phyloP scores from a whole-genome alignment of 1,140 invertebrate genomes.

The Heterodera schachtii region DNA sequence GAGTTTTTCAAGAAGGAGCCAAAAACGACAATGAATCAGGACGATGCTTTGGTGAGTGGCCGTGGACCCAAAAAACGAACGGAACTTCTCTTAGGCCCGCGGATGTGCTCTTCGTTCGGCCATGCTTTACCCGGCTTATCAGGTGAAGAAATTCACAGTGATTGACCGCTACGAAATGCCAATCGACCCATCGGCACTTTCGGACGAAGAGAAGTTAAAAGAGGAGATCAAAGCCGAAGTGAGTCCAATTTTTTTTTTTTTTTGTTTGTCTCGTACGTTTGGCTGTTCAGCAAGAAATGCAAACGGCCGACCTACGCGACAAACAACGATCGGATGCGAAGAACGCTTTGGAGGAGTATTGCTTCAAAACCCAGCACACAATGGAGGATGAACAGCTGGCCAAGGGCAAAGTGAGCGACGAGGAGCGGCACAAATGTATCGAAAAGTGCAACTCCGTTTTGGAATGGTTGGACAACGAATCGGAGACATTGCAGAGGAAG shows the following conservation, averaged over 20 bases:
- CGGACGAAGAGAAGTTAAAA: background rate
- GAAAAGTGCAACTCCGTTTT: slow-evolving; percentile 10
- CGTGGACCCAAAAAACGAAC: slow-evolving; percentile 64
- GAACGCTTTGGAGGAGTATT: slow-evolving; percentile 31
- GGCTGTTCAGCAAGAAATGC: slow-evolving; percentile 69
- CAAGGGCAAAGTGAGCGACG: slow-evolving; percentile 19
- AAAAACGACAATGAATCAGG: slow-evolving; percentile 94
- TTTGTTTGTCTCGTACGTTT: background rate
- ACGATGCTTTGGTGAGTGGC: slow-evolving; percentile 92
- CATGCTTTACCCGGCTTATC: slow-evolving; percentile 25
- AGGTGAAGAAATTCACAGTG: slow-evolving; percentile 12
- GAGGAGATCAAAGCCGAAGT: slow-evolving; percentile 19
- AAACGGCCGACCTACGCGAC: slow-evolving; percentile 80
- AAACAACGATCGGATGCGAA: slow-evolving; percentile 69
- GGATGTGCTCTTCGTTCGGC: slow-evolving; percentile 21
- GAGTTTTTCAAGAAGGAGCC: slow-evolving; percentile 77
- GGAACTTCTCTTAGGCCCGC: background rate
- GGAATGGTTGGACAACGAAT: slow-evolving; percentile 29
- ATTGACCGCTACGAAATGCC: slow-evolving; percentile 19
- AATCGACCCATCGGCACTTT: slow-evolving; percentile 1
- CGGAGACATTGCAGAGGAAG: slow-evolving; percentile 22
- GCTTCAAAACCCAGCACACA: slow-evolving; percentile 21
- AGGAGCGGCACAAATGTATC: slow-evolving; percentile 11
- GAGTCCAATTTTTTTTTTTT: too few species aligned
- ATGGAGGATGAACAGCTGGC: slow-evolving; percentile 5